Evolutionary conservation across 2,797 vertebrate species (phyloP), one percentile per base, ranked within the genome.

Genomic region (Oreochromis grahami): DNA sequence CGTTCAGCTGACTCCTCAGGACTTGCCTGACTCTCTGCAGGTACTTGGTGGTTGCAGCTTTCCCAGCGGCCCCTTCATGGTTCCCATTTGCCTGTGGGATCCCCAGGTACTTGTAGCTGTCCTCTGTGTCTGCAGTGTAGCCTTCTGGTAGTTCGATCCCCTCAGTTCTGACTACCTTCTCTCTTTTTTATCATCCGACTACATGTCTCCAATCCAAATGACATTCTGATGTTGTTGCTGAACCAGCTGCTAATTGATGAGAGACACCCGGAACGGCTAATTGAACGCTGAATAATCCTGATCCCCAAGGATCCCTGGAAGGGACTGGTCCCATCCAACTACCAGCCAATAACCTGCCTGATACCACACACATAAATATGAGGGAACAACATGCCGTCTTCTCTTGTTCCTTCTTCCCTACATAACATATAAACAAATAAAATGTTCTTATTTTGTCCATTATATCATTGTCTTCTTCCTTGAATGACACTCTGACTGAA

Each of bases 1-100:
- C 5, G 12, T 43, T 43, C 41, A 43, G 12, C 41, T 43, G 41
- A 43, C 41, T 43, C 5, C 41, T 43, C 12, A 43, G 41, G 12
- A 43, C 5, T 2, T 43, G 41, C 0, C 12, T 43, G 41, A 43
- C 12, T 7, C 12, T 43, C 12, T 43, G 41, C 41, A 43, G 41
- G 41, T 43, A 43, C 41, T 43, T 6, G 41, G 12, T 43, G 3
- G 41, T 43, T 43, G 41, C 5, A 43, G 41, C 41, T 43, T 45
- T 7, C 7, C 48, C 10, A n/a, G 50, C 5, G 0, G 1, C 50
- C 19, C 10, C 50, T 3, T 6, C 9, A 11, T 51, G 9, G n/a
- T 53, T 1, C 0, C 3, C 11, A 53, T 53, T 24, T 0, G 11
- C 21, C 51, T 53, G 51, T 0, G 0, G 6, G n/a, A 53, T 53